These are phyloP conservation scores for Macropis europaea DNA, from an alignment of 2,888 invertebrate genomes.

Conservation along the genomic window DNA sequence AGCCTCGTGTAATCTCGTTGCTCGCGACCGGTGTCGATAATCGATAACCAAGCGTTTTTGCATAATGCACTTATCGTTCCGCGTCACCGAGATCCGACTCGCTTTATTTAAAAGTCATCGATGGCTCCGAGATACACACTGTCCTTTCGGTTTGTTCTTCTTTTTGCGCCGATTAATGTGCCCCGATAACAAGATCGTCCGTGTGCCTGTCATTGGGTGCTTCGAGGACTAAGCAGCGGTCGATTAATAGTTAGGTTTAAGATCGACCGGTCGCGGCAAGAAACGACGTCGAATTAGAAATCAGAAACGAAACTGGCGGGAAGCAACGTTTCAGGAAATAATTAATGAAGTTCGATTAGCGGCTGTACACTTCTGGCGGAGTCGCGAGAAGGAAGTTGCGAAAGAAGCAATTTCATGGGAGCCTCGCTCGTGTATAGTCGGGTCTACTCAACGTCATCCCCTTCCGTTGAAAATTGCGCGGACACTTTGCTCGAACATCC, in stretches of 20 bases:
- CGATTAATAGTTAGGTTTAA: constrained; percentile 7
- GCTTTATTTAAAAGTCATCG: constrained; percentile 15
- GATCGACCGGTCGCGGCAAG: neutral
- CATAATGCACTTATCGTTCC: constrained; percentile 46
- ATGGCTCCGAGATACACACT: constrained; percentile 28
- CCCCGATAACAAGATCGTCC: constrained; percentile 14
- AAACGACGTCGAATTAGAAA: constrained; percentile 14
- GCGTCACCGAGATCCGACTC: neutral
- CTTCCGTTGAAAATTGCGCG: neutral
- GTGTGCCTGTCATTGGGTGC: neutral
- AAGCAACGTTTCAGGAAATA: constrained; percentile 1
- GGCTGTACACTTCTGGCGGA: neutral
- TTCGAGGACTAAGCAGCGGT: constrained; percentile 4
- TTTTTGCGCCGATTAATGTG: constrained; percentile 30
- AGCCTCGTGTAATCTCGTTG: constrained; percentile 48
- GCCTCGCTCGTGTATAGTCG: neutral
- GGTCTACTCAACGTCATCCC: neutral
- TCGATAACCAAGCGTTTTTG: constrained; percentile 41
- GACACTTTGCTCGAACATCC: no score
- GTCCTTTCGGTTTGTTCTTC: no score
- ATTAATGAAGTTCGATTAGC: constrained; percentile 15
- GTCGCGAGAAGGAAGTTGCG: neutral
- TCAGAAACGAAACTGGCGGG: neutral
- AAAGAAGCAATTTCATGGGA: neutral
- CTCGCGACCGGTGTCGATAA: constrained; percentile 19